phyloP scores from a whole-genome alignment of 2,888 invertebrate species.

The Corbicula japonica region DNA sequence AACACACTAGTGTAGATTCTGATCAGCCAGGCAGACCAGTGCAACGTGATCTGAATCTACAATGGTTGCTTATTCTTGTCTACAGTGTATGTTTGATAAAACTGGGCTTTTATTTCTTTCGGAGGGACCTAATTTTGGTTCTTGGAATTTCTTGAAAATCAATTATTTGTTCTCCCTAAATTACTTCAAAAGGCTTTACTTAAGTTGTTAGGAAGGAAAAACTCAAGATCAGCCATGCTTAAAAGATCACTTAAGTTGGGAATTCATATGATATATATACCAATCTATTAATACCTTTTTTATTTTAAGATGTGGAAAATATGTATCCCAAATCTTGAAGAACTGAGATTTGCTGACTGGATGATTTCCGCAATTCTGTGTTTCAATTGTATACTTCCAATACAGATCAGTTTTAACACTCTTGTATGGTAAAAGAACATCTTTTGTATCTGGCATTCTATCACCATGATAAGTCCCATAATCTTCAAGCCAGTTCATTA shows the following conservation, averaged over 20 bases:
- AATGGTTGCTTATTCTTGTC: too few species aligned
- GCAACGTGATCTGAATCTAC: too few species aligned
- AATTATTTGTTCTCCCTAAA: too few species aligned
- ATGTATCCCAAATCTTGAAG: conserved; percentile 10
- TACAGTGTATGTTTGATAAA: too few species aligned
- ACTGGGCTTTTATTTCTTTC: too few species aligned
- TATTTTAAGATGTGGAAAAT: conserved; percentile 13
- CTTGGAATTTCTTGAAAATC: too few species aligned
- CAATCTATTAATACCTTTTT: conserved; percentile 9
- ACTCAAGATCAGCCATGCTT: too few species aligned
- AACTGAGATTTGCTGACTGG: conserved; percentile 22
- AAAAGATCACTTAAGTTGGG: neutral
- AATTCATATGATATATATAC: neutral
- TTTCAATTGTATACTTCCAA: neutral
- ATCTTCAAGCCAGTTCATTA: conserved; percentile 9
- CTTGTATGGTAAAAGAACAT: conserved; percentile 8
- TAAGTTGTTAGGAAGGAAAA: too few species aligned
- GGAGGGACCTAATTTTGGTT: too few species aligned
- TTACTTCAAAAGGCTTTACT: too few species aligned
- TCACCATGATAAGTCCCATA: conserved; percentile 4
- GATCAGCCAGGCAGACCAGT: too few species aligned
- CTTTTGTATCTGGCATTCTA: conserved; percentile 9
- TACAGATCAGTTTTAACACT: neutral
- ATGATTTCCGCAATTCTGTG: neutral
- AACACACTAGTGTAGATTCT: too few species aligned